Conservation (phyloP, 2,888 invertebrate genomes). For the Andrena praecox region DNA sequence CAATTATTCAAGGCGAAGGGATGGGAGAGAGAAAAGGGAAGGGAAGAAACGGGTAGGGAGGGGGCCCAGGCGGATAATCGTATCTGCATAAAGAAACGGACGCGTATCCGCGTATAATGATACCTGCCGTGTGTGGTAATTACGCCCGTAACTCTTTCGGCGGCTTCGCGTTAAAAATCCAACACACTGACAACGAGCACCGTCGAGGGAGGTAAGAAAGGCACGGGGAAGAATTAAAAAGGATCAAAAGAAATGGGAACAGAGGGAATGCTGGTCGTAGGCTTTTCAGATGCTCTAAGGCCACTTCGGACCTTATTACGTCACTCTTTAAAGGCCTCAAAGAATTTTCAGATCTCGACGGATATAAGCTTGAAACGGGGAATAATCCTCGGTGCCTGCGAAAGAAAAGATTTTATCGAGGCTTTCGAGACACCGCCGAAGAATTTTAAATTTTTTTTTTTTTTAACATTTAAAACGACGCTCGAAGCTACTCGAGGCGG, state of each 20-base stretch:
- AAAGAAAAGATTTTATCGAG: too few relatives aligned
- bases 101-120: slow-evolving; percentile 59
- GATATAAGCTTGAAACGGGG: too few relatives aligned
- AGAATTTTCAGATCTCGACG: too few relatives aligned
- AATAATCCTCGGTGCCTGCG: too few relatives aligned
- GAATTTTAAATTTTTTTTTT: too few relatives aligned
- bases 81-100: slow-evolving; percentile 62
- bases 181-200: slow-evolving; percentile 29
- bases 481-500: too few relatives aligned
- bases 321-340: background rate
- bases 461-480: too few relatives aligned
- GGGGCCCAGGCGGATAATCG: slow-evolving; percentile 48
- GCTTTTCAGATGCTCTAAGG: background rate
- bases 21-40: background rate
- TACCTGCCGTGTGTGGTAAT: slow-evolving; percentile 61
- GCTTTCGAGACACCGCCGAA: too few relatives aligned
- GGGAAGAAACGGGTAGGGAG: background rate
- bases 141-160: slow-evolving; percentile 63
- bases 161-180: slow-evolving; percentile 58
- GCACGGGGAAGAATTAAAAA: background rate
- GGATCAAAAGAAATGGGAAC: background rate
- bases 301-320: background rate
- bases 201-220: slow-evolving; percentile 17
- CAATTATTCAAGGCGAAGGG: slow-evolving; percentile 49
- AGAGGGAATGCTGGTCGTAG: background rate